Conservation (phyloP, 2,113 vertebrate species). For the Maccullochella peelii region DNA sequence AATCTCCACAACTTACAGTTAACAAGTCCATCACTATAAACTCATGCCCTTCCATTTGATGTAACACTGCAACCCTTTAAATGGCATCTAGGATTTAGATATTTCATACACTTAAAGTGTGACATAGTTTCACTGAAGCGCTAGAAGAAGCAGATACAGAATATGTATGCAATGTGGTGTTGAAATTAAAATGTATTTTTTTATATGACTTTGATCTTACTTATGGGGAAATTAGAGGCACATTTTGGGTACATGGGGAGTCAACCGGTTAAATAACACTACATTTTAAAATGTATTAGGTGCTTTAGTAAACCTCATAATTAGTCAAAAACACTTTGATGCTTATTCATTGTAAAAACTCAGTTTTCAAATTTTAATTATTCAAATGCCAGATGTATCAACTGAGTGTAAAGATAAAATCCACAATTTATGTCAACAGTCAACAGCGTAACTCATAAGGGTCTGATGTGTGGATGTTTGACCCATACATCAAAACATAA, state of each 20-base stretch:
- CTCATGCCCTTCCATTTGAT: background rate
- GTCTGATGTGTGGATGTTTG: background rate
- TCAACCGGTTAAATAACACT: background rate
- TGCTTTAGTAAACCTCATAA: background rate
- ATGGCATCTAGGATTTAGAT: background rate
- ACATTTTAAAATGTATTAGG: background rate
- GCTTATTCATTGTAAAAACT: conserved; percentile 6
- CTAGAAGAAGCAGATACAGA: background rate
- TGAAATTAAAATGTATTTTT: background rate
- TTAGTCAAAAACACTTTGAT: background rate
- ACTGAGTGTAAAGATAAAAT: background rate
- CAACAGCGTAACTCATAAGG: background rate
- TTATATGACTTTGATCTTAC: background rate
- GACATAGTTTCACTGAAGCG: background rate
- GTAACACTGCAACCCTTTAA: background rate
- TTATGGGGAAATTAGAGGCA: background rate
- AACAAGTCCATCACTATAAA: background rate
- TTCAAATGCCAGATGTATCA: background rate
- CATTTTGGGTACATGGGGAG: background rate
- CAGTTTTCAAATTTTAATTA: background rate
- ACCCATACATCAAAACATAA: background rate
- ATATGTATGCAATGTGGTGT: background rate
- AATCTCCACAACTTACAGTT: background rate
- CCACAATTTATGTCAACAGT: background rate
- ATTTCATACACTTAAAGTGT: background rate